phyloP scores from a whole-genome alignment of 2,888 invertebrate genomes.

The Pyrocoelia pectoralis region DNA sequence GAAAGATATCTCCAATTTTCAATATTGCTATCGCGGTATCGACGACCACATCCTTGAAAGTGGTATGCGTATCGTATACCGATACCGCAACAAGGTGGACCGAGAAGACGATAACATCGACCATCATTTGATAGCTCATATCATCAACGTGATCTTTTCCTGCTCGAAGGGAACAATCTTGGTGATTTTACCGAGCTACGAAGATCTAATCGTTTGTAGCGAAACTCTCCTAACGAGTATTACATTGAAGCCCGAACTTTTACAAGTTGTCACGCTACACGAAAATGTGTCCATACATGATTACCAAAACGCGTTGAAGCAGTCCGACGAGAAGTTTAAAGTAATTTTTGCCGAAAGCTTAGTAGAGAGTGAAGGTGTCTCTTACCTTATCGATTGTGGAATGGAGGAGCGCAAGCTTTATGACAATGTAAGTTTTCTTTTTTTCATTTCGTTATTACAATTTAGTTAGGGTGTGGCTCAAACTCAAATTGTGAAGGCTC shows the following conservation, averaged over 20 bases:
- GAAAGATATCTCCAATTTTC: no score
- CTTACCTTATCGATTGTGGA: not conserved
- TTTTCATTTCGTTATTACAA: no score
- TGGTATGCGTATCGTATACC: no score
- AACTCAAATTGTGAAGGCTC: no score
- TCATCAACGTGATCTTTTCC: not conserved
- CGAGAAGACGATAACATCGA: not conserved
- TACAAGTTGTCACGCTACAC: not conserved
- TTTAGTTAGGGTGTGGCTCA: no score
- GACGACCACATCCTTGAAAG: no score
- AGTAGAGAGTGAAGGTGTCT: not conserved
- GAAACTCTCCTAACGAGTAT: not conserved
- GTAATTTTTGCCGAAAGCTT: not conserved
- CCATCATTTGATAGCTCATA: not conserved
- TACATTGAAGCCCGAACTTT: not conserved
- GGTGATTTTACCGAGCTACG: not conserved
- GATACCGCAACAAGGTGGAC: no score
- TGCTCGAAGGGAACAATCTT: no score
- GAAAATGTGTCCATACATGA: not conserved
- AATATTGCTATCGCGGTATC: no score
- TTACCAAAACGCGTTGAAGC: not conserved
- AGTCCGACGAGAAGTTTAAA: not conserved
- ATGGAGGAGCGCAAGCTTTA: not conserved
- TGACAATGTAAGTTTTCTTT: not conserved
- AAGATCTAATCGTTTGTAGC: not conserved